Evolutionary conservation across 2,797 vertebrate genomes (phyloP).

Genomic region (Cryptoprocta ferox): DNA sequence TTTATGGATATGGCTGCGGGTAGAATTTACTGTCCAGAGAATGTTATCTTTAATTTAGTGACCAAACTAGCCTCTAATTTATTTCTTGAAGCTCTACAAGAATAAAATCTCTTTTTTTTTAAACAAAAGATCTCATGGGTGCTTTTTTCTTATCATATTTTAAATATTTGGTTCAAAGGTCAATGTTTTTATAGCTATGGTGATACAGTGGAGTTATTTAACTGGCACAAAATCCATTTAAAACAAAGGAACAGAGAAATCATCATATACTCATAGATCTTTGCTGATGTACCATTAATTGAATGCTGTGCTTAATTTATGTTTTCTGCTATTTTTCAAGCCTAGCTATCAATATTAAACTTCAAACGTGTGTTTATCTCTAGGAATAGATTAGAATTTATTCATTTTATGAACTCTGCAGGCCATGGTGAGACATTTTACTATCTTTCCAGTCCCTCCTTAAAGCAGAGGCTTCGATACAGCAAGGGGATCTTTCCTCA

Average conservation of each 20-base stretch:
- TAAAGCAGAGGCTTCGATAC: neutral
- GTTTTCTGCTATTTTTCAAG: conserved; percentile 28
- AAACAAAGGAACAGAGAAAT: conserved; percentile 58
- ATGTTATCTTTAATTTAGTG: conserved; percentile 71
- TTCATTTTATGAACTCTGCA: neutral
- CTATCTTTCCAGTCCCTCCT: neutral
- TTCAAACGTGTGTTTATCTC: neutral
- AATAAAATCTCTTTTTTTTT: conserved; percentile 1
- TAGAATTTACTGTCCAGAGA: conserved; percentile 60
- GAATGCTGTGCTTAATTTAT: conserved; percentile 19
- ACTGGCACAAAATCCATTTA: conserved; percentile 43
- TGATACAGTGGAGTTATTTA: conserved; percentile 49
- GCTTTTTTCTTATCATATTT: conserved; percentile 47
- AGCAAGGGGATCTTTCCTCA: neutral
- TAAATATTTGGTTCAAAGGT: conserved; percentile 62
- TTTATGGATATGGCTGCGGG: conserved; percentile 37
- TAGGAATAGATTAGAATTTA: neutral
- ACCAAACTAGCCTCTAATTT: conserved; percentile 43
- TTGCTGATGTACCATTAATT: neutral
- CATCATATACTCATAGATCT: neutral
- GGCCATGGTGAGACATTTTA: neutral
- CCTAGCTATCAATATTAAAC: neutral
- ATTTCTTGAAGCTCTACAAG: conserved; percentile 17
- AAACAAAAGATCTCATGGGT: neutral
- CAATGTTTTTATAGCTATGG: conserved; percentile 56